These are phyloP conservation scores for Grammomys surdaster DNA, from an alignment of 2,113 vertebrate species.

Conservation along the genomic window DNA sequence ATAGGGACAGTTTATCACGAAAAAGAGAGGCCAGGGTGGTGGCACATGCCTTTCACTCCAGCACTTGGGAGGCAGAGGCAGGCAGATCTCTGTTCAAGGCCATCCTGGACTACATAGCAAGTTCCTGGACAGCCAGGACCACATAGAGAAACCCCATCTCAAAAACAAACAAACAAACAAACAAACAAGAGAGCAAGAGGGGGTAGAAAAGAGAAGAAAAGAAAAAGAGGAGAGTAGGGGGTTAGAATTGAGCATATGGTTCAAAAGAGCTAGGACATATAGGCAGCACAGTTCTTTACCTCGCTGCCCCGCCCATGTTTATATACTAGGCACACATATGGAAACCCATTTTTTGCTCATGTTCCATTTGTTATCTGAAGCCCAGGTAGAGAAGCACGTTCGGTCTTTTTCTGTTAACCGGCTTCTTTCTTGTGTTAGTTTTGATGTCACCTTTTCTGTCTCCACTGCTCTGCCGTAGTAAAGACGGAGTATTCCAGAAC, in stretches of 20 bases:
- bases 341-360: neutral
- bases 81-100: neutral
- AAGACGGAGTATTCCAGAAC: neutral
- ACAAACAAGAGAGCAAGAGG: neutral
- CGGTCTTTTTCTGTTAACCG: no score
- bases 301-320: neutral
- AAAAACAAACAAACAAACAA: neutral
- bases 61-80: neutral
- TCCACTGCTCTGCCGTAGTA: neutral
- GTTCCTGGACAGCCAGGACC: neutral
- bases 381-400: no score
- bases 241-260: neutral
- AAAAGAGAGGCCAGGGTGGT: neutral
- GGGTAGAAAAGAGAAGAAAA: neutral
- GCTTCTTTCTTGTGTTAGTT: neutral
- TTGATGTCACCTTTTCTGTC: neutral
- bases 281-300: neutral
- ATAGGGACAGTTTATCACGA: no score
- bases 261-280: neutral
- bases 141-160: neutral
- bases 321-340: neutral
- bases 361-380: neutral
- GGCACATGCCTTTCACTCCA: neutral
- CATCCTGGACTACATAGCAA: neutral
- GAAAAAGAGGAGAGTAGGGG: neutral